These are phyloP conservation scores for Psettodes erumei DNA, from an alignment of 2,113 vertebrate species.

Conservation along the genomic window DNA sequence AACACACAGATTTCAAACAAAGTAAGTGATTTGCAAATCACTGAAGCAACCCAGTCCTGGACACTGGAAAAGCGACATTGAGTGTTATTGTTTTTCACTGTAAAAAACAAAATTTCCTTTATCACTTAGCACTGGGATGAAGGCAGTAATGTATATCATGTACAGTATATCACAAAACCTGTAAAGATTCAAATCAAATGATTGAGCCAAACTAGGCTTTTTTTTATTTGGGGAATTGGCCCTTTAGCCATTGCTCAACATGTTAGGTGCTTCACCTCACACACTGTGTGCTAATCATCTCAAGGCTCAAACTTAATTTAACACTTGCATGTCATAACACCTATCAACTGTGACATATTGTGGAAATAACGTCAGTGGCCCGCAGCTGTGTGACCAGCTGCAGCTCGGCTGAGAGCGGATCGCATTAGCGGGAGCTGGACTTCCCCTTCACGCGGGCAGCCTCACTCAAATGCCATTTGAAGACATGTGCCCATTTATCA, in stretches of 20 bases:
- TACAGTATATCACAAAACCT: neutral
- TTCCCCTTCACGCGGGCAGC: constrained; percentile 36
- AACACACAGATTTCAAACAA: too few relatives aligned
- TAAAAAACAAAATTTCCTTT: neutral
- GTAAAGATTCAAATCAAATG: neutral
- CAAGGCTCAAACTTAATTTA: constrained; percentile 68
- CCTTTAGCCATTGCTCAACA: constrained; percentile 8
- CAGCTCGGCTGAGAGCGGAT: constrained; percentile 42
- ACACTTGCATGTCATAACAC: constrained; percentile 73
- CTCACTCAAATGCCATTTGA: constrained; percentile 61
- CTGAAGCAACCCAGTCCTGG: neutral
- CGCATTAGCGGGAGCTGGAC: constrained; percentile 59
- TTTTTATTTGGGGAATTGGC: neutral
- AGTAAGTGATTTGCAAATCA: too few relatives aligned
- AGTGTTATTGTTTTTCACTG: neutral
- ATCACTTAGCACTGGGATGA: neutral
- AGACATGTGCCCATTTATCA: constrained; percentile 76
- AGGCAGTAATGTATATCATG: neutral
- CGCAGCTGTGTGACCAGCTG: constrained; percentile 69
- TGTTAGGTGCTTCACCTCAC: constrained; percentile 8
- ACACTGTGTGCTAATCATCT: constrained; percentile 56
- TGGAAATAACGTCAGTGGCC: constrained; percentile 65
- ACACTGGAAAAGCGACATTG: neutral
- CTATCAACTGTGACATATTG: constrained; percentile 69
- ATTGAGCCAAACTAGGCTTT: neutral